These are phyloP conservation scores for Columba guinea DNA, from an alignment of 2,797 vertebrate genomes.

Conservation along the genomic window DNA sequence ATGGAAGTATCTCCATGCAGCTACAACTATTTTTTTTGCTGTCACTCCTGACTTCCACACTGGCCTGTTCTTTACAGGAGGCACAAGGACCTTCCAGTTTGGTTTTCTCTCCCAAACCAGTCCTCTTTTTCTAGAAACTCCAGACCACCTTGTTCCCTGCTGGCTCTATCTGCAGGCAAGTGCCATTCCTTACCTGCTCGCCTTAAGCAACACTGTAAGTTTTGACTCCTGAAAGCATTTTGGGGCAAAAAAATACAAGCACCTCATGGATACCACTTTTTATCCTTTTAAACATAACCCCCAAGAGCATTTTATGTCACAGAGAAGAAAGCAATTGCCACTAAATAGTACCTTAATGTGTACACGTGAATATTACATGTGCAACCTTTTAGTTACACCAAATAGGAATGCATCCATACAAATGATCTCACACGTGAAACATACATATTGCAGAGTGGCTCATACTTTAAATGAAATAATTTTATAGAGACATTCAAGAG, in stretches of 20 bases:
- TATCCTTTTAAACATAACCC: neutral
- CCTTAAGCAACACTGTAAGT: neutral
- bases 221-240: neutral
- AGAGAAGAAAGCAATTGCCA: neutral
- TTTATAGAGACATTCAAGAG: constrained; percentile 33
- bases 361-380: neutral
- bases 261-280: neutral
- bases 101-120: neutral
- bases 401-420: neutral
- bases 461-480: constrained; percentile 29
- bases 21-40: neutral
- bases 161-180: neutral
- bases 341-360: neutral
- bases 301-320: neutral
- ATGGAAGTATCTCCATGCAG: neutral
- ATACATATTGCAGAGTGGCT: neutral
- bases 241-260: neutral
- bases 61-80: neutral
- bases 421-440: neutral
- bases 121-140: neutral
- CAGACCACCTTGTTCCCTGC: neutral
- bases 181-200: neutral
- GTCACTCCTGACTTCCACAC: neutral
- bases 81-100: neutral
- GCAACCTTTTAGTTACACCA: neutral